phyloP scores from a whole-genome alignment of 2,113 vertebrate species.

The Copsychus sechellarum region DNA sequence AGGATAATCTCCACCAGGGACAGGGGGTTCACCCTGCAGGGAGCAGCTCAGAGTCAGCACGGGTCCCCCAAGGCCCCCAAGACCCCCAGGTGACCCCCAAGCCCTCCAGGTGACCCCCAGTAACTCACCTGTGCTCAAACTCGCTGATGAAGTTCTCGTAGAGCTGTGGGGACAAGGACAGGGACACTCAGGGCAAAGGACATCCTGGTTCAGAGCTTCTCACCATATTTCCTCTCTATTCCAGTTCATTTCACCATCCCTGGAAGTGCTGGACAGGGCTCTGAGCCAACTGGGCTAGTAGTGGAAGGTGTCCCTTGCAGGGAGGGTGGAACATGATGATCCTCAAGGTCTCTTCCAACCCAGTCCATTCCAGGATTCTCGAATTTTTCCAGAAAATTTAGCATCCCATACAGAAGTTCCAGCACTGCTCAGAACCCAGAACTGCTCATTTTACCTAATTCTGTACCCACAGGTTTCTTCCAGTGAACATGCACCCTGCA shows the following conservation, averaged over 20 bases:
- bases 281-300: background rate
- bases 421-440: fast-evolving
- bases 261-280: background rate
- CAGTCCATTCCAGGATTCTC: background rate
- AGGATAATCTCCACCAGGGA: constrained; percentile 96
- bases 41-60: background rate
- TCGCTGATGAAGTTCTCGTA: constrained; percentile 98
- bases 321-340: background rate
- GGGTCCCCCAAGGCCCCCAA: too few species aligned
- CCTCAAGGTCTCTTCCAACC: too few species aligned
- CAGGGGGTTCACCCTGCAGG: constrained; percentile 91
- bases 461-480: background rate
- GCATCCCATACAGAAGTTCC: background rate
- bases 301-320: background rate
- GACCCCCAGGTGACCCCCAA: background rate
- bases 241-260: background rate
- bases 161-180: constrained; percentile 75
- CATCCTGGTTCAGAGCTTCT: fast-evolving
- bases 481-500: fast-evolving
- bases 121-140: constrained; percentile 94
- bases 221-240: fast-evolving
- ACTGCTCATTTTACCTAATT: fast-evolving
- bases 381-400: fast-evolving
- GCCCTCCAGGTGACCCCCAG: background rate
- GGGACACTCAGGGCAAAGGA: background rate